Evolutionary conservation across 2,888 invertebrate species (phyloP).

Genomic region (Caenorhabditis sp.): DNA sequence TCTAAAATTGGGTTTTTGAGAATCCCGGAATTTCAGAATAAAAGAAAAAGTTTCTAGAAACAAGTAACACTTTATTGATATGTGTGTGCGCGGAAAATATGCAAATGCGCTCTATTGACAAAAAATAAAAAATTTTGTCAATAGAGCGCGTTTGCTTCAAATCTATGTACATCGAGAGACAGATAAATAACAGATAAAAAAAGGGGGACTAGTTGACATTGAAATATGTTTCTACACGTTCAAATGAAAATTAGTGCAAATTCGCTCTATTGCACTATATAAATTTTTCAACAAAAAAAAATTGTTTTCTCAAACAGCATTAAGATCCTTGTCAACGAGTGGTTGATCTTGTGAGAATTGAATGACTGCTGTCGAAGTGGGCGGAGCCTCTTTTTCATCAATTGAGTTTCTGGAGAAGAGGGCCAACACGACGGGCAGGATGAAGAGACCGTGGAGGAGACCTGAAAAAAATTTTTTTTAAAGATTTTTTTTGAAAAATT

Average conservation of each 20-base stretch:
- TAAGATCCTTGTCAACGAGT: slow-evolving; percentile 36
- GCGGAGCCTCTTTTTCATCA: slow-evolving; percentile 37
- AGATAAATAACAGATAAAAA: slow-evolving; percentile 14
- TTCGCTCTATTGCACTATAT: slow-evolving; percentile 11
- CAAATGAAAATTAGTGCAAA: not conserved
- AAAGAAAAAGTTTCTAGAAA: too few species aligned
- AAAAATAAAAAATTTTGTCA: not conserved
- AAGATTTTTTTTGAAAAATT: not conserved
- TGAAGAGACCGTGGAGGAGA: slow-evolving; percentile 76
- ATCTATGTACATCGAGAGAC: not conserved
- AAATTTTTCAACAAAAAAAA: not conserved
- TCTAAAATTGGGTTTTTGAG: too few species aligned
- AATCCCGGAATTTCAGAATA: too few species aligned
- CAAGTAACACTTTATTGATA: slow-evolving; percentile 2
- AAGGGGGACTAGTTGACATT: not conserved
- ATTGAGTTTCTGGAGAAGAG: slow-evolving; percentile 56
- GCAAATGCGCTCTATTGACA: too few species aligned
- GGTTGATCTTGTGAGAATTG: slow-evolving; percentile 34
- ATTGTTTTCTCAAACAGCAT: slow-evolving; percentile 10
- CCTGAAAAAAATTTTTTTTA: slow-evolving; percentile 56
- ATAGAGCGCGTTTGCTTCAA: not conserved
- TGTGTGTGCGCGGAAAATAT: not conserved
- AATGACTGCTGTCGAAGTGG: slow-evolving; percentile 16
- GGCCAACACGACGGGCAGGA: slow-evolving; percentile 73
- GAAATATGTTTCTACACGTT: slow-evolving; percentile 13